A percentile compares a stretch with the other conserved stretches of the same genome.
These are phyloP conservation scores for Albula glossodonta DNA, from an alignment of 2,113 vertebrate species.

Conservation along the genomic window DNA sequence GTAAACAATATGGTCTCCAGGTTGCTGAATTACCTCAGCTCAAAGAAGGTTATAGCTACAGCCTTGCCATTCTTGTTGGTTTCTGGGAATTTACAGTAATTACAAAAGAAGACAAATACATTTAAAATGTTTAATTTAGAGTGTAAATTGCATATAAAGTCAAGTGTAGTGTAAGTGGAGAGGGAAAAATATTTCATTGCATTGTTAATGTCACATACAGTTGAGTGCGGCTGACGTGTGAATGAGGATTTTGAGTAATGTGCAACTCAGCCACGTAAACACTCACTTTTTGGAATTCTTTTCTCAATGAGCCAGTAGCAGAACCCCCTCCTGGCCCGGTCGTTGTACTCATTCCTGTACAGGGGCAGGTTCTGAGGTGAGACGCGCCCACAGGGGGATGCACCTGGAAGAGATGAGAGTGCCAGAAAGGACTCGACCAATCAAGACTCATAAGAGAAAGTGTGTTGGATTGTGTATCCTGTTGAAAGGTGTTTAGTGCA, in stretches of 20 bases:
- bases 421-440: background rate
- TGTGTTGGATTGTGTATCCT: background rate
- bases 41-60: too few relatives aligned
- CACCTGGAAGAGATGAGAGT: background rate
- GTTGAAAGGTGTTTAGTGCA: background rate
- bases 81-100: too few relatives aligned
- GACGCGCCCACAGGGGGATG: background rate
- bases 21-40: too few relatives aligned
- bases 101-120: too few relatives aligned
- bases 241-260: background rate
- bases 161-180: too few relatives aligned
- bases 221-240: background rate
- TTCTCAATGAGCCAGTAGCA: conserved; percentile 60
- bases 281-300: conserved; percentile 45
- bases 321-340: conserved; percentile 52
- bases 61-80: too few relatives aligned
- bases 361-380: conserved; percentile 43
- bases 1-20: too few relatives aligned
- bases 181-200: background rate
- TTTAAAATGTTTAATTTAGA: too few relatives aligned
- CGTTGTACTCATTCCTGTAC: conserved; percentile 56
- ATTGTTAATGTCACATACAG: background rate
- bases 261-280: background rate
- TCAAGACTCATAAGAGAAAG: background rate
- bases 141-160: too few relatives aligned